Evolutionary conservation across 2,797 vertebrate genomes (phyloP), one percentile per base, ranked within the genome.

Genomic region (Enteromius unitaeniatus): DNA sequence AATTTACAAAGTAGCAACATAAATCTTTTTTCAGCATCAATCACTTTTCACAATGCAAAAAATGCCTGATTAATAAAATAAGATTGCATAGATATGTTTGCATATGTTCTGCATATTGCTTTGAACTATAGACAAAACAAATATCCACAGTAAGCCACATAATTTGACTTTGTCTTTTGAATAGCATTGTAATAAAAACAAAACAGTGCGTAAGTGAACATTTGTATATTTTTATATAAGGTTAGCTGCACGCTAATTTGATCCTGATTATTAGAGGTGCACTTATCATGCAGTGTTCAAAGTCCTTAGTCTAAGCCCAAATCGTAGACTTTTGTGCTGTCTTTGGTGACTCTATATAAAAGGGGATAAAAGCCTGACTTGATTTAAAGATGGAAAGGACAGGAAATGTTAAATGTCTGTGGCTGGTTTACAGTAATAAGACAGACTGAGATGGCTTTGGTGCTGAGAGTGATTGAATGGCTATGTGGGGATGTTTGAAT

Each of bases 321-420:
- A 14, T 10, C 58, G 28, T 60, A 26, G 23, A 60, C 58, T 60
- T 60, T 60, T 62, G 23, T 15, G 58, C 23, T 62, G 13, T 49
- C 40, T 28, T 14, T n/a, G 3, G 37, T 45, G 75, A 62, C 55
- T 77, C 37, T 42, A n/a, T 42, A 76, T 58, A 19, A 65, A 78
- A 47, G 26, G 23, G 17, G 26, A 64, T 64, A n/a, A 47, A 78
- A 45, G 75, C 10, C 40, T 17, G 19, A 49, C 17, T 78, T 78
- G 40, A 49, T 78, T 78, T 78, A 64, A 62, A 78, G 40, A 78
- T 78, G 42, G 76, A 47, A 64, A 47, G 10, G 76, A 78, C 23
- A 49, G 40, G 40, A 65, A 78, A 65, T 1, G 17, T 47, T 31
- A 65, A 78, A 78, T 47, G 42, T 64, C 76, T 78, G 40, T 3